These are phyloP conservation scores for Lota lota DNA, from an alignment of 2,113 vertebrate species.

Conservation along the genomic window DNA sequence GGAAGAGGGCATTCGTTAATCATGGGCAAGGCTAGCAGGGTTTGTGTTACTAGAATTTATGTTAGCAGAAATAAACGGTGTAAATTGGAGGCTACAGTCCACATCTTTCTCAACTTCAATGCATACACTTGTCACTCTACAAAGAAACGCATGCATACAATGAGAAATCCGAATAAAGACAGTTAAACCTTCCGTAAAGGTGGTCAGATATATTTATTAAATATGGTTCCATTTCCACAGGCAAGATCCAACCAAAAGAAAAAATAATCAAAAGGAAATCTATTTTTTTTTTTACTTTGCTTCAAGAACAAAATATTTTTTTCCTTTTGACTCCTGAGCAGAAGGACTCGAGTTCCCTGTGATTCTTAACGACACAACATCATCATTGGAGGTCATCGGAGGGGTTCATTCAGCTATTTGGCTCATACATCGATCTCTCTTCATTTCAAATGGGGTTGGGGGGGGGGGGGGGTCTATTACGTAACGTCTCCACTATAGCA, in stretches of 20 bases:
- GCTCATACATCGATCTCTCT: constrained; percentile 69
- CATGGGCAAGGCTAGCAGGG: no score
- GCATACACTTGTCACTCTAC: no score
- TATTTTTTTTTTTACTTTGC: neutral
- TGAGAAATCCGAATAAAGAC: neutral
- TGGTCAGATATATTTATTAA: constrained; percentile 56
- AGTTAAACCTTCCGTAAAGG: constrained; percentile 24
- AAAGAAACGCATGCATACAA: no score
- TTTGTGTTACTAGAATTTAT: neutral
- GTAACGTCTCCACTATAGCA: constrained; percentile 59
- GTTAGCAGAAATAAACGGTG: no score
- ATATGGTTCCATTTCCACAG: constrained; percentile 46
- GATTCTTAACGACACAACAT: constrained; percentile 12
- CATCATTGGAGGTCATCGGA: constrained; percentile 11
- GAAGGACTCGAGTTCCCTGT: constrained; percentile 29
- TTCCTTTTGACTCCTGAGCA: constrained; percentile 45
- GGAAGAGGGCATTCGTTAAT: no score
- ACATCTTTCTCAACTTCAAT: no score
- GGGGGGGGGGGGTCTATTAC: constrained; percentile 59
- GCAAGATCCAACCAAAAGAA: constrained; percentile 36
- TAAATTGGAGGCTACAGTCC: no score
- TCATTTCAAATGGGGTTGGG: constrained; percentile 65
- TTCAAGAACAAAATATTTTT: constrained; percentile 9
- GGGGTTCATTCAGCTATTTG: constrained; percentile 50
- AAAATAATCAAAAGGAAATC: constrained; percentile 18